phyloP scores from a whole-genome alignment of 2,888 invertebrate species.

The Cheilosia vulpina region DNA sequence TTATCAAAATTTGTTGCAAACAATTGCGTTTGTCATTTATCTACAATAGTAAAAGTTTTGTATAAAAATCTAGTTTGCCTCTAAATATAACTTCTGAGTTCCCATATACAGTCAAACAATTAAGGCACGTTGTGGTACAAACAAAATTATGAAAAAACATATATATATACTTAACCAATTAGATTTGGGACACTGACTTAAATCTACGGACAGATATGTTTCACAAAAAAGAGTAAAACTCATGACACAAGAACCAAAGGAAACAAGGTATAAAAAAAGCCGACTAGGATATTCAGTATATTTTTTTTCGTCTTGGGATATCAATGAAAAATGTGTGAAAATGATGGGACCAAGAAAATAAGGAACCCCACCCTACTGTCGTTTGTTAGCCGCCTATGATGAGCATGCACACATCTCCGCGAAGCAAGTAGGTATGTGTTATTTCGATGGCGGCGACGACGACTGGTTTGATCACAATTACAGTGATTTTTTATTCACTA shows the following conservation, averaged over 20 bases:
- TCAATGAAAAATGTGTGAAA: slow-evolving; percentile 63
- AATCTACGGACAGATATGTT: slow-evolving; percentile 45
- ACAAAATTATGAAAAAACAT: slow-evolving; percentile 15
- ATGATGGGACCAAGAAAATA: slow-evolving; percentile 38
- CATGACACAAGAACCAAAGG: slow-evolving; percentile 28
- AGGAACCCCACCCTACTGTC: slow-evolving; percentile 49
- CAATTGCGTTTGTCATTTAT: slow-evolving; percentile 36
- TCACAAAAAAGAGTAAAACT: slow-evolving; percentile 17
- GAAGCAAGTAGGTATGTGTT: slow-evolving; percentile 47
- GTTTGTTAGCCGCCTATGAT: slow-evolving; percentile 47
- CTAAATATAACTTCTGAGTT: slow-evolving; percentile 26
- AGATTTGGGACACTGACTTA: slow-evolving; percentile 55
- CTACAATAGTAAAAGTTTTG: slow-evolving; percentile 32
- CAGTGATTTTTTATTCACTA: slow-evolving; percentile 34
- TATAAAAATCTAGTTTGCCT: slow-evolving; percentile 42
- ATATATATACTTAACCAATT: slow-evolving; percentile 17
- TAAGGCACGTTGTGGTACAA: slow-evolving; percentile 54
- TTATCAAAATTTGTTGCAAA: slow-evolving; percentile 21
- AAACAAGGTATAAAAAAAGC: slow-evolving; percentile 4
- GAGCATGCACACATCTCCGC: slow-evolving; percentile 21
- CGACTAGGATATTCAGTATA: not conserved
- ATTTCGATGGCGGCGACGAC: slow-evolving; percentile 20
- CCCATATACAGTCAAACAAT: slow-evolving; percentile 4
- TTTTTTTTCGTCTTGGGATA: slow-evolving; percentile 51
- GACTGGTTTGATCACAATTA: slow-evolving; percentile 69